Base-by-base conservation (phyloP, 2,888 invertebrate species). In the Spisula subtruncata region DNA sequence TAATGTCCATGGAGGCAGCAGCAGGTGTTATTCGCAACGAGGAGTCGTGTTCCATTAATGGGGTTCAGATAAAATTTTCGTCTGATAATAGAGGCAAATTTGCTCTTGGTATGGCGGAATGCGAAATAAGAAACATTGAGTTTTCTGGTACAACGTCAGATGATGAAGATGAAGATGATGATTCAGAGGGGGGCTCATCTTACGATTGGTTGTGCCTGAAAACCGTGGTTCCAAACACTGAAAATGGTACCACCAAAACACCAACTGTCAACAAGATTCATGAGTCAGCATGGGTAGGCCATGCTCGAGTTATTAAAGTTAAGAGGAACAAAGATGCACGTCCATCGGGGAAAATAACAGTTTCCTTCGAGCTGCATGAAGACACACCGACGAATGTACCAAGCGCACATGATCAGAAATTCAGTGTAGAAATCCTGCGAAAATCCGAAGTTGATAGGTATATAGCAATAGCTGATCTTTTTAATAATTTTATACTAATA, bases 1-100 rank as follows among this genome's bases (percentile, higher is more conserved):
- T 95, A 16, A 87, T 94, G 12, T 89, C 92, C 56, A 95, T 95
- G 95, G 94, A 95, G 84, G 91, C 94, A 25, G 95, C 94, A 10
- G 83, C 88, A 14, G 87, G 89, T 20, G 87, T 93, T n/a, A 92
- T 92, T 12, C 80, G 54, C 0, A 92, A 90, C 83, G 93, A 92
- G 80, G 91, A 92, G 85, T 90, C 91, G 6, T 90, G 86, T n/a
- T 90, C 88, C 46, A 93, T 94, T 2, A 93, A 92, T 81, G 90
- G 92, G 75, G 90, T 94, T 12, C 89, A 89, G 4, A 86, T 94
- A 0, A 90, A 89, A 75, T 93, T 94, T 83, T 83, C 56, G 0
- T 66, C 82, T 16, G 83, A 83, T 18, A 56, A 85, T 20, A 84
- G 56, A 29, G 94, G 94, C 32, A 90, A 89, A 83, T 94, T 94